These are phyloP conservation scores for Thinocorus orbignyianus DNA, from an alignment of 2,113 vertebrate genomes.

Conservation along the genomic window DNA sequence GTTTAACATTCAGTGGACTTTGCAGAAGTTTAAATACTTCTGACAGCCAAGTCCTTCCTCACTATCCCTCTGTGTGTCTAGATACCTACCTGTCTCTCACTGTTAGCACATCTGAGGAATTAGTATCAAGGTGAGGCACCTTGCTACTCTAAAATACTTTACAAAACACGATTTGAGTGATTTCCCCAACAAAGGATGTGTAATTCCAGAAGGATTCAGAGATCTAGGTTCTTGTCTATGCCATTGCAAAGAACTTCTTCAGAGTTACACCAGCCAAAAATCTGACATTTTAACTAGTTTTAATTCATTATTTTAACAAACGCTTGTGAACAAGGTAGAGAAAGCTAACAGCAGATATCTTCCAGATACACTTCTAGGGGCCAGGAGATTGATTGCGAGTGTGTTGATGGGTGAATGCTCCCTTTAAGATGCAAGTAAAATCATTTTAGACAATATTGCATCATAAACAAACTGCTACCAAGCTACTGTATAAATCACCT, in stretches of 20 bases:
- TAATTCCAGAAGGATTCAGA: not conserved
- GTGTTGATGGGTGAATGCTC: not conserved
- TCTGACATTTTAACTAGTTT: not conserved
- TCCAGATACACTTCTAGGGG: not conserved
- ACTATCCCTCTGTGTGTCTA: not conserved
- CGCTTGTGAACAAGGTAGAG: not conserved
- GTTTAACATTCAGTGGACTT: not conserved
- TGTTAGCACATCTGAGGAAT: not conserved
- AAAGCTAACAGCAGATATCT: not conserved
- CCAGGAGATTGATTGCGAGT: not conserved
- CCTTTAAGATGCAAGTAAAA: not conserved
- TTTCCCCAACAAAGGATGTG: not conserved
- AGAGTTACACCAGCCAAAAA: not conserved
- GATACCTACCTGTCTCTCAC: not conserved
- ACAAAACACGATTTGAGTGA: not conserved
- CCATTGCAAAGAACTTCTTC: not conserved
- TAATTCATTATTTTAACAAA: not conserved
- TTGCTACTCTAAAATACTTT: not conserved
- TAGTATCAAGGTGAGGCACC: not conserved
- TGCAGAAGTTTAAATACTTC: not conserved
- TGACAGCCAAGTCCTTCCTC: not conserved
- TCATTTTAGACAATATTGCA: not conserved
- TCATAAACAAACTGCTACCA: not conserved
- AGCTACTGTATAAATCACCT: slow-evolving; percentile 37
- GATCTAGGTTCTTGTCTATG: not conserved